Evolutionary conservation across 1,140 invertebrate genomes (phyloP), one percentile per base, ranked within the genome.

Genomic region (Drosophila kohkoa): DNA sequence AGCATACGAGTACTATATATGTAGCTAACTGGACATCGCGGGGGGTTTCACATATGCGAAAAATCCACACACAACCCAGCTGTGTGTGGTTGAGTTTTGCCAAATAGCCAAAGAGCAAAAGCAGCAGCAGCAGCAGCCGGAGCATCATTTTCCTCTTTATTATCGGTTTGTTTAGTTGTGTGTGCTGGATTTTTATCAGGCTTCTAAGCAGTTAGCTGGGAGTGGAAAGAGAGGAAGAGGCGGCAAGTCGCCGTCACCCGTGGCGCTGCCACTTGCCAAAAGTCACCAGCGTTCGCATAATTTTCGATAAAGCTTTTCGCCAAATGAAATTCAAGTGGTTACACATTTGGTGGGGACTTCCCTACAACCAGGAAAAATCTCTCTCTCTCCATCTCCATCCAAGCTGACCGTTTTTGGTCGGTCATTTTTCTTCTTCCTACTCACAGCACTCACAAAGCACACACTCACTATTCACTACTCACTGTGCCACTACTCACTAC

Each of bases 311-410:
- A 89, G 85, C 85, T 89, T 89, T 89, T 90, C 81, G 75, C 81
- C 81, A 89, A 89, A 89, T 89, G 85, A 89, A 89, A 89, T 89
- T 89, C 85, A 89, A 89, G 86, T 89, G 85, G 81, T 89, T 89
- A 89, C 85, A 88, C 85, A 89, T 88, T 79, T 83, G 69, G 49
- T 73, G 63, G 46, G 55, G 60, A 25, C 28, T 30, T 57, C 67
- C 41, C 41, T 43, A 43, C 54, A 48, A 38, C 15, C 6, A 38
- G 1, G 15, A 8, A 11, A 13, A 16, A 45, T n/a, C 13, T 45
- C 43, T 45, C 48, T 13, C 77, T 15, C 41, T 45, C 25, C 20
- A 48, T 46, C 30, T 43, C 5, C 8, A 30, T 5, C 58, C 20
- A 20, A 52, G 25, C 10, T 30, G 38, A 35, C 54, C 57, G 41